Percentiles rank a stretch among this genome's conserved stretches.
phyloP scores from a whole-genome alignment of 2,797 vertebrate species.

The Phylloscopus collybita region DNA sequence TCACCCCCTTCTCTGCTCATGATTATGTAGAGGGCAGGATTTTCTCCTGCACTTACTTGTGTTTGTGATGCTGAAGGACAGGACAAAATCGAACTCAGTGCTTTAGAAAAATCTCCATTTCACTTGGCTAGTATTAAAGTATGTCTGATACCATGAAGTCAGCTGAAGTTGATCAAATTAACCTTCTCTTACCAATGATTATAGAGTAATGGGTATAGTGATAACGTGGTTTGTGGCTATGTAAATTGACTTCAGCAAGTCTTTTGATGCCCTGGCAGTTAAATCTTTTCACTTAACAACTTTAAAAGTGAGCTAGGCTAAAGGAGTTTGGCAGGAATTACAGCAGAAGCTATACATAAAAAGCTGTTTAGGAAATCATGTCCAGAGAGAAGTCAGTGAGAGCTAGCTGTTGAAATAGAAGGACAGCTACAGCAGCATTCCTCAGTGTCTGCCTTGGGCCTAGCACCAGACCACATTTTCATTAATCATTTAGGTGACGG shows the following conservation, averaged over 20 bases:
- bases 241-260: not conserved
- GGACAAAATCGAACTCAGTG: not conserved
- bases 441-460: slow-evolving; percentile 28
- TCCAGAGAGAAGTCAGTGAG: not conserved
- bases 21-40: not conserved
- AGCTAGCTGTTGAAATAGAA: slow-evolving; percentile 1
- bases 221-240: not conserved
- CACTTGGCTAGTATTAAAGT: not conserved
- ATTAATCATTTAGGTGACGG: slow-evolving; percentile 65
- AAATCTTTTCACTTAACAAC: not conserved
- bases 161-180: not conserved
- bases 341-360: not conserved
- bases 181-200: not conserved
- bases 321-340: not conserved
- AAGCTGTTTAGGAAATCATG: slow-evolving; percentile 15
- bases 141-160: not conserved
- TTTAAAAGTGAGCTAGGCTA: not conserved
- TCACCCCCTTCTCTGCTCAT: not conserved
- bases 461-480: slow-evolving; percentile 40
- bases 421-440: slow-evolving; percentile 38
- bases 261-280: not conserved
- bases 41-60: not conserved
- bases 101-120: not conserved
- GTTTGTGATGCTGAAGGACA: not conserved
- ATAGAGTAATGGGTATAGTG: not conserved